Conservation (phyloP, 2,797 vertebrate genomes). For the Ataeniobius toweri region DNA sequence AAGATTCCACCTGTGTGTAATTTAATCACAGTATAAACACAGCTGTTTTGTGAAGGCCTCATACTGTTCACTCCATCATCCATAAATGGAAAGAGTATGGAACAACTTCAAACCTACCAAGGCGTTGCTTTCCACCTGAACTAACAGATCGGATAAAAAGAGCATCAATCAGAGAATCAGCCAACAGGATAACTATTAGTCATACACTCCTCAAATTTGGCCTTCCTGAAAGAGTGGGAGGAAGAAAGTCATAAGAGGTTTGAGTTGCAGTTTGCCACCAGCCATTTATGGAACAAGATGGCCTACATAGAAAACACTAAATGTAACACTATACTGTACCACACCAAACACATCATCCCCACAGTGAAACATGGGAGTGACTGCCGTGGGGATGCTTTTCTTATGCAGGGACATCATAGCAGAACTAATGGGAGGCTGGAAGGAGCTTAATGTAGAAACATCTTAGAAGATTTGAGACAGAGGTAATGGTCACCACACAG, state of each 20-base stretch:
- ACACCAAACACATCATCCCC: background rate
- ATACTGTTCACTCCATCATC: background rate
- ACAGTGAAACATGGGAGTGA: background rate
- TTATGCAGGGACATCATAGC: background rate
- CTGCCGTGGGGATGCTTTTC: background rate
- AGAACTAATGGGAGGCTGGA: background rate
- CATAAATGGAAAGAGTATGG: background rate
- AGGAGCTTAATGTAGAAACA: background rate
- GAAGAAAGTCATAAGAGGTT: background rate
- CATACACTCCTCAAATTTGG: background rate
- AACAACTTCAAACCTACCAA: background rate
- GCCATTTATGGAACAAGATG: background rate
- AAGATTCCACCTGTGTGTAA: too few species aligned
- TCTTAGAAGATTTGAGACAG: background rate
- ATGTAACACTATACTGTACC: background rate
- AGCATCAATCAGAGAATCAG: too few species aligned
- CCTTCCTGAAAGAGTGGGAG: background rate
- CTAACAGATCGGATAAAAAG: background rate
- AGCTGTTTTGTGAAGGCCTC: background rate
- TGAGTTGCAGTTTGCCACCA: background rate
- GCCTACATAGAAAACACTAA: background rate
- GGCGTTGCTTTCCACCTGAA: background rate
- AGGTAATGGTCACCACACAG: background rate
- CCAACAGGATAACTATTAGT: background rate
- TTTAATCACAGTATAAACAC: too few species aligned